A percentile compares a stretch with the other conserved stretches of the same genome.
These are phyloP conservation scores for Dryococelus australis DNA, from an alignment of 2,888 invertebrate species.

Conservation along the genomic window DNA sequence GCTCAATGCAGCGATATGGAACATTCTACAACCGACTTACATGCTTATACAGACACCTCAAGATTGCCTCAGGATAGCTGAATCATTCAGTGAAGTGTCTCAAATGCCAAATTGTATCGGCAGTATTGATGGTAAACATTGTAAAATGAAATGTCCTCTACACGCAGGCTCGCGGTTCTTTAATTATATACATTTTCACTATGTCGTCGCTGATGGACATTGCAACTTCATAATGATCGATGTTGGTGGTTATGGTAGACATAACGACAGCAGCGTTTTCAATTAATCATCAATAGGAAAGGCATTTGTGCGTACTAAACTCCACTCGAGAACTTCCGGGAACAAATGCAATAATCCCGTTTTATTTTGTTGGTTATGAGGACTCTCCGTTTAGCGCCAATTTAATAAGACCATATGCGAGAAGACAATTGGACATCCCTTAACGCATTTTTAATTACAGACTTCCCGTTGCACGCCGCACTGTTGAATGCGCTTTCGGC, in stretches of 20 bases:
- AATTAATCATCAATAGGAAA: too few relatives aligned
- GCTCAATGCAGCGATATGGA: background rate
- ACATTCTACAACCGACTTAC: background rate
- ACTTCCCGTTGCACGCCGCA: background rate
- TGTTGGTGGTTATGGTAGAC: background rate
- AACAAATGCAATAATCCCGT: too few relatives aligned
- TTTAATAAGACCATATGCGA: background rate
- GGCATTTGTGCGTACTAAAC: too few relatives aligned
- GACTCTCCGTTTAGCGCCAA: background rate
- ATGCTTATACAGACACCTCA: background rate
- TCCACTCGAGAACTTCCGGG: too few relatives aligned
- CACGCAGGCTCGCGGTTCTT: background rate
- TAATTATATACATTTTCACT: too few relatives aligned
- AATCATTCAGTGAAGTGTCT: constrained; percentile 9
- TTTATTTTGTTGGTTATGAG: too few relatives aligned
- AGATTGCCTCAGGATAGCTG: background rate
- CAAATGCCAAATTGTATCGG: background rate
- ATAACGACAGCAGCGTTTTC: too few relatives aligned
- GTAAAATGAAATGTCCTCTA: background rate
- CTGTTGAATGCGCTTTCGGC: background rate
- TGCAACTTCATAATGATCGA: constrained; percentile 3
- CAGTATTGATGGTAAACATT: background rate
- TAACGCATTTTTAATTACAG: background rate
- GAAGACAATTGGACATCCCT: background rate
- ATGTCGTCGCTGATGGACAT: background rate